phyloP scores from a whole-genome alignment of 2,888 invertebrate genomes.

The Leptogaster cylindrica region DNA sequence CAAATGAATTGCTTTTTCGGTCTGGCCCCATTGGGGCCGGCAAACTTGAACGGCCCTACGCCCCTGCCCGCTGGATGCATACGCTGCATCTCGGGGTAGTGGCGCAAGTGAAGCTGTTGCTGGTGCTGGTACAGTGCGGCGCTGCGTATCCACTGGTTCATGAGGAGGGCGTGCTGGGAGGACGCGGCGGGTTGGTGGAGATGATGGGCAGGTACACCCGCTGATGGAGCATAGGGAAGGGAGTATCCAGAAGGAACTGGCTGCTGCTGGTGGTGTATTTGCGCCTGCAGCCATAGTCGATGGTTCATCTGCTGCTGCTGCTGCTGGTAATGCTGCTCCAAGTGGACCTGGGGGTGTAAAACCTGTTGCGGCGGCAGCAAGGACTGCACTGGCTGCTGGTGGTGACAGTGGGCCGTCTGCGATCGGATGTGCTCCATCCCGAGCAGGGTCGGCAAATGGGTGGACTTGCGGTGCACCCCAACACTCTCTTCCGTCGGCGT shows the following conservation, averaged over 20 bases:
- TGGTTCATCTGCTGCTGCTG: constrained; percentile 28
- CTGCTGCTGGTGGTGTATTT: constrained; percentile 37
- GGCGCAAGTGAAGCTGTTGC: constrained; percentile 54
- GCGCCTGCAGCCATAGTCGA: constrained; percentile 18
- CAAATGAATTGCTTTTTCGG: constrained; percentile 93
- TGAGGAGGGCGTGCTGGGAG: constrained; percentile 66
- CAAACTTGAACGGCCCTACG: constrained; percentile 65
- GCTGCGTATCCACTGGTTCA: constrained; percentile 78
- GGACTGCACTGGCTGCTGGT: constrained; percentile 11
- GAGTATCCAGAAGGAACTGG: constrained; percentile 29
- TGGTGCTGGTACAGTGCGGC: constrained; percentile 71
- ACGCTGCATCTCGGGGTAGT: constrained; percentile 65
- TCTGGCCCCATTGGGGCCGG: constrained; percentile 67
- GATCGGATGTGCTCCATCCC: constrained; percentile 51
- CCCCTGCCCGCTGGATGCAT: constrained; percentile 64
- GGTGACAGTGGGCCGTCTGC: constrained; percentile 8
- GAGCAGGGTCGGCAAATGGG: constrained; percentile 50
- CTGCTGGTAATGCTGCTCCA: constrained; percentile 34
- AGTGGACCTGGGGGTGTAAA: neutral
- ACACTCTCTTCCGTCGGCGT: constrained; percentile 69
- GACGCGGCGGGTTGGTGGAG: constrained; percentile 63
- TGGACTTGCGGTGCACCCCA: constrained; percentile 45
- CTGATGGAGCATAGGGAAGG: constrained; percentile 51
- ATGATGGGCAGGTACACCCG: constrained; percentile 51
- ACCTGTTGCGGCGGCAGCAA: constrained; percentile 3